These are phyloP conservation scores for Upupa epops DNA, from an alignment of 2,113 vertebrate species.

Conservation along the genomic window DNA sequence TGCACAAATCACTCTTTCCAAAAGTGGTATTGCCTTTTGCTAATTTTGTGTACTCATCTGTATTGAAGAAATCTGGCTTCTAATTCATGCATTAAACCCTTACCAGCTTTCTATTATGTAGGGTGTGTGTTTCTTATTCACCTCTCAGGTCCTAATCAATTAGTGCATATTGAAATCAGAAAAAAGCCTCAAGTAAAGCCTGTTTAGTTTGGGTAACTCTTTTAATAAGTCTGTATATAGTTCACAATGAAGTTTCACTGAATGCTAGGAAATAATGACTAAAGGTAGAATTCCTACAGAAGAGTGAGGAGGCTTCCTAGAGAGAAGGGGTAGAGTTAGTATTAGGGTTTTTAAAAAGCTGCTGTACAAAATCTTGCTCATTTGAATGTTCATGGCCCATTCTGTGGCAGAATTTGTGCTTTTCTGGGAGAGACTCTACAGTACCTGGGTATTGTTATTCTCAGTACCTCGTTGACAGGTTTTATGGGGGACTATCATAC, in stretches of 20 bases:
- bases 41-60: slow-evolving; percentile 64
- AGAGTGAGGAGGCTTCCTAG: background rate
- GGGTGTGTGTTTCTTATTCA: slow-evolving; percentile 13
- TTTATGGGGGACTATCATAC: background rate
- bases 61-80: slow-evolving; percentile 55
- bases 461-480: background rate
- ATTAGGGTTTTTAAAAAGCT: background rate
- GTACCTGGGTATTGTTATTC: background rate
- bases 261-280: background rate
- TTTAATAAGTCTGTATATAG: background rate
- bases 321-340: background rate
- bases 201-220: background rate
- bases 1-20: slow-evolving; percentile 48
- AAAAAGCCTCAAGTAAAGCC: background rate
- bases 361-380: background rate
- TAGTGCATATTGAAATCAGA: slow-evolving; percentile 33
- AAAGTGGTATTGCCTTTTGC: slow-evolving; percentile 48
- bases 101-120: background rate
- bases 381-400: background rate
- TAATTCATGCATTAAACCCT: slow-evolving; percentile 35
- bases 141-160: slow-evolving; percentile 38
- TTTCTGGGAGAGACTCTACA: background rate
- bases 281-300: background rate
- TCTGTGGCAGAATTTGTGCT: background rate
- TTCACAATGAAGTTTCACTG: background rate